These are phyloP conservation scores for Bujurquina vittata DNA, from an alignment of 2,113 vertebrate species.

Conservation along the genomic window DNA sequence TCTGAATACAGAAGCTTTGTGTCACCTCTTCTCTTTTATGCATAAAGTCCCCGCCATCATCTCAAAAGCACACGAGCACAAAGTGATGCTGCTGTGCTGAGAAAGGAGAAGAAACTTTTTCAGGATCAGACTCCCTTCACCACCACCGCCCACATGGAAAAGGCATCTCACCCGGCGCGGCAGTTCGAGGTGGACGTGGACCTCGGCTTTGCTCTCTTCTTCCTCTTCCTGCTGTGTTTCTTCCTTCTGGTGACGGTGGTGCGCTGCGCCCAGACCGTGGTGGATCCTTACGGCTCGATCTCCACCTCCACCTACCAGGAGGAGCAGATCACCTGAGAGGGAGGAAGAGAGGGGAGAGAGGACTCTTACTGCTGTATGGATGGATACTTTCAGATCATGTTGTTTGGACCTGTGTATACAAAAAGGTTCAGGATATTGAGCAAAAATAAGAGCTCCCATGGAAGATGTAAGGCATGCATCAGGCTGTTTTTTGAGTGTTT, in stretches of 20 bases:
- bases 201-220: constrained; percentile 83
- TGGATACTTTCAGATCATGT: background rate
- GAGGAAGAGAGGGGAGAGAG: background rate
- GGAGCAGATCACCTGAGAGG: constrained; percentile 80
- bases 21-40: background rate
- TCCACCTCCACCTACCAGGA: constrained; percentile 85
- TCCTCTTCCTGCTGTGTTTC: constrained; percentile 80
- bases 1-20: background rate
- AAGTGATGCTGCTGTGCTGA: constrained; percentile 1
- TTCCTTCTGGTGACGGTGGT: constrained; percentile 82
- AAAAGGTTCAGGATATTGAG: background rate
- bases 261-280: constrained; percentile 82
- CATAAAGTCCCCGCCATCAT: background rate
- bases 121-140: background rate
- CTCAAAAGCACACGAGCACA: background rate
- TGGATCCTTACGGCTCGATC: constrained; percentile 84
- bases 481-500: background rate
- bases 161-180: background rate
- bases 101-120: background rate
- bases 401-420: background rate
- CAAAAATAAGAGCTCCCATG: background rate
- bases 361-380: background rate
- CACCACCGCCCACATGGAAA: constrained; percentile 68
- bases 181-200: constrained; percentile 81
- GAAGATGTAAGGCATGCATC: background rate